These are phyloP conservation scores for Trissolcus brochymenae DNA, from an alignment of 2,888 invertebrate genomes.

Conservation along the genomic window DNA sequence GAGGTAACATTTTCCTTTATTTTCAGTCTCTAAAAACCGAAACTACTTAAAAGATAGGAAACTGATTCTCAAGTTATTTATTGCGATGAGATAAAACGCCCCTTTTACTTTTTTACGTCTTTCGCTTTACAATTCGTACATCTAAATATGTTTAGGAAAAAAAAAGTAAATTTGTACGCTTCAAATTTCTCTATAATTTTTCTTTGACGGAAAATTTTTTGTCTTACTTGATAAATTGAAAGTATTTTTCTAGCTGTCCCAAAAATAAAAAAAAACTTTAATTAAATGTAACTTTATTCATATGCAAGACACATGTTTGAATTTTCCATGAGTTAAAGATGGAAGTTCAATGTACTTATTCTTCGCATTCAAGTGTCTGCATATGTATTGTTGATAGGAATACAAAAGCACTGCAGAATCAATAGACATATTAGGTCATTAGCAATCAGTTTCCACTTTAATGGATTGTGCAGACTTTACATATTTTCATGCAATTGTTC, in stretches of 20 bases:
- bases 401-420: conserved; percentile 27
- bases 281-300: not conserved
- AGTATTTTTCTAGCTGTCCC: not conserved
- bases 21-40: too few species aligned
- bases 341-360: conserved; percentile 30
- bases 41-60: too few species aligned
- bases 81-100: too few species aligned
- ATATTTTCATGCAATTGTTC: conserved; percentile 13
- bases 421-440: conserved; percentile 34
- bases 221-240: not conserved
- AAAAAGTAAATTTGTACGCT: too few species aligned
- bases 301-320: conserved; percentile 2
- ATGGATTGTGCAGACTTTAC: conserved; percentile 28
- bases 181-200: too few species aligned
- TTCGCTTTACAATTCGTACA: too few species aligned
- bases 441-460: conserved; percentile 25
- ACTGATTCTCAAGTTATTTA: too few species aligned
- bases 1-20: too few species aligned
- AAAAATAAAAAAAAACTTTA: too few species aligned
- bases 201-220: not conserved
- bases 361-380: conserved; percentile 8
- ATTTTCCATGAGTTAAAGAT: conserved; percentile 13
- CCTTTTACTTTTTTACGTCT: too few species aligned
- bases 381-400: conserved; percentile 22
- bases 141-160: too few species aligned